phyloP scores from a whole-genome alignment of 2,888 invertebrate species.

The Pseudococcus viburni region DNA sequence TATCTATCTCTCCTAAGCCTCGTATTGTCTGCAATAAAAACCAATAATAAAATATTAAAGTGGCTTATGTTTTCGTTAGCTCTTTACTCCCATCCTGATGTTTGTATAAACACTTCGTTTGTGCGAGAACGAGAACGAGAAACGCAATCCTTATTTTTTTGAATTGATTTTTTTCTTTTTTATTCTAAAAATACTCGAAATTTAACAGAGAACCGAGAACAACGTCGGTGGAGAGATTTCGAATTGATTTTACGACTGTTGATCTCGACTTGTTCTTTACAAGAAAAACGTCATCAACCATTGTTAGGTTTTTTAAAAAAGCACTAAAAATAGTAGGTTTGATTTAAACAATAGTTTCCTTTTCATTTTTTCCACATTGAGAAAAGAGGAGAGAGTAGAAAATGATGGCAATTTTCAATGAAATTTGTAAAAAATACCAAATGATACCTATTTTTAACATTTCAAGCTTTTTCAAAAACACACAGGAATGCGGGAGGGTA shows the following conservation, averaged over 20 bases:
- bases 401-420: too few species aligned
- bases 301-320: too few species aligned
- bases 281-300: too few species aligned
- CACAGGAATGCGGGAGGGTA: too few species aligned
- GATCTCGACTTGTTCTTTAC: too few species aligned
- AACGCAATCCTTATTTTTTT: not conserved
- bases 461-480: too few species aligned
- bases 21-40: slow-evolving; percentile 39
- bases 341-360: too few species aligned
- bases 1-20: slow-evolving; percentile 22
- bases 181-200: not conserved
- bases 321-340: too few species aligned
- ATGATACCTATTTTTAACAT: too few species aligned
- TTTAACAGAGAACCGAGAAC: not conserved
- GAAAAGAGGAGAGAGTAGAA: too few species aligned
- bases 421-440: too few species aligned
- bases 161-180: slow-evolving; percentile 19
- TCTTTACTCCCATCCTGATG: not conserved
- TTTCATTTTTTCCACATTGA: too few species aligned
- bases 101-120: not conserved
- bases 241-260: not conserved
- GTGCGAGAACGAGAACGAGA: not conserved
- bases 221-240: not conserved
- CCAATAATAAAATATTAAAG: slow-evolving; percentile 42
- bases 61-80: slow-evolving; percentile 43